Base-by-base conservation (phyloP, 2,888 invertebrate species). In the Metalampra italica region DNA sequence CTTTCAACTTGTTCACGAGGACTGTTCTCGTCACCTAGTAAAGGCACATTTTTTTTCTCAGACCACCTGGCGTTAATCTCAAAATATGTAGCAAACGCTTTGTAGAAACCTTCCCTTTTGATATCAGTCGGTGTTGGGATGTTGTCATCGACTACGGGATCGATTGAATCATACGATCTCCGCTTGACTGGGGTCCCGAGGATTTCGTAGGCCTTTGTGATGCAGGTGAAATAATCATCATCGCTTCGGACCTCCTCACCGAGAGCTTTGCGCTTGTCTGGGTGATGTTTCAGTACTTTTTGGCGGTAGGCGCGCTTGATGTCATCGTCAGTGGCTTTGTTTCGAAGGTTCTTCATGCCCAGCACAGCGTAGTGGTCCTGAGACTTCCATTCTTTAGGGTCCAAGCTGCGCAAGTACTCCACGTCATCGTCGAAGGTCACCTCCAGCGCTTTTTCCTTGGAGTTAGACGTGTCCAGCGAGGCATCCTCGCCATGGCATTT, bases 161-260 rank as follows among this genome's bases (percentile, higher is more conserved):
- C 99, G 40, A 99, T 94, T 7, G 98, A 99, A 83, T 99, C 99
- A 76, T 96, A 99, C 0, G 98, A 95, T 51, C 96, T 91, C 52
- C 98, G 91, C 70, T 95, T 96, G 22, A 91, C 82, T 9, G 94
- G 92, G 59, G 93, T 96, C 0, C 98, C 97, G 40, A 92, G 82
- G 50, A 94, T 96, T 88, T 99, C 98, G 88, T 97, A 98, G 7
- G 98, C 98, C 91, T 96, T 96, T 0, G 98, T 99, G 63, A 99
- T 99, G 78, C 99, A 99, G 0, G 98, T 97, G 81, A 99, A 99
- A 82, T 99, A 99, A 86, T 99, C 99, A 68, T 97, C 96, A 64
- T 98, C 98, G 3, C 94, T 92, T 54, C 94, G 92, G 34, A 97
- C 92, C 59, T 96, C 95, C 79, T 97, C 96, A 3, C 97, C 97